Percentiles rank a stretch among this genome's conserved stretches.
These are phyloP conservation scores for Microtus richardsoni DNA, from an alignment of 2,113 vertebrate genomes.

Conservation along the genomic window DNA sequence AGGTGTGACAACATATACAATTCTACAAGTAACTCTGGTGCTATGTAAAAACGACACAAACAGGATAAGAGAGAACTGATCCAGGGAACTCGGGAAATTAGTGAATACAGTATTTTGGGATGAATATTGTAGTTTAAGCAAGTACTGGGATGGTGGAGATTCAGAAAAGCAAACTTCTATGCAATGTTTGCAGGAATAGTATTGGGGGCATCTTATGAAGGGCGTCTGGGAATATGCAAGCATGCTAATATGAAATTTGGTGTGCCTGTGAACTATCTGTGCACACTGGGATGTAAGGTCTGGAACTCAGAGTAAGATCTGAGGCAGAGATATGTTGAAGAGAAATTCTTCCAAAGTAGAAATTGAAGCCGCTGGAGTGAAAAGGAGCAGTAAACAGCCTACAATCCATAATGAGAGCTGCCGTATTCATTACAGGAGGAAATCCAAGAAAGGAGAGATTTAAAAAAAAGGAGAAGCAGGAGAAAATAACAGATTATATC, in stretches of 20 bases:
- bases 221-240: neutral
- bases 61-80: neutral
- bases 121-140: neutral
- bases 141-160: neutral
- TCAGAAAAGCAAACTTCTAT: neutral
- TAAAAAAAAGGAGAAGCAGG: neutral
- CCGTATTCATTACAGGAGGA: neutral
- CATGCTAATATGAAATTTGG: neutral
- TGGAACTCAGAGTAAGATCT: neutral
- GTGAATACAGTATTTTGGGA: neutral
- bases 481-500: neutral
- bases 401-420: neutral
- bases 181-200: neutral
- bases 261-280: neutral
- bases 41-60: neutral
- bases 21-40: neutral
- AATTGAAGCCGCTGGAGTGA: neutral
- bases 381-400: neutral
- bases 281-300: neutral
- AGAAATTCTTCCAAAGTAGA: neutral
- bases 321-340: neutral
- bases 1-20: neutral
- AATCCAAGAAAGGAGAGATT: neutral
- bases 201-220: neutral
- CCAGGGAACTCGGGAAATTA: neutral